Evolutionary conservation across 2,888 invertebrate genomes (phyloP), one percentile per base, ranked within the genome.

Genomic region (Hyppa rectilinea): DNA sequence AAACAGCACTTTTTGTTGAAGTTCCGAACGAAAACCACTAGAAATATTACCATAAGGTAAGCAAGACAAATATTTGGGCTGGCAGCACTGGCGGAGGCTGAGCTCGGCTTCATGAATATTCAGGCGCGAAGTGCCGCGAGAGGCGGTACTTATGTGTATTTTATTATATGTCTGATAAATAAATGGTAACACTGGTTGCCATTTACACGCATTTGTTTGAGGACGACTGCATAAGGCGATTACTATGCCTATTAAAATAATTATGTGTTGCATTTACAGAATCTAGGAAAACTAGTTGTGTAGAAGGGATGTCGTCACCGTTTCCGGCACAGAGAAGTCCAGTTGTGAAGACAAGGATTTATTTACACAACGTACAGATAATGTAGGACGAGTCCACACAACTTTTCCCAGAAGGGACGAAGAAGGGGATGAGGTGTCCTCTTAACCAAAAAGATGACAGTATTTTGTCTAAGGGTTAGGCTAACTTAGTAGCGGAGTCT

Each of bases 31-130:
- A 75, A 72, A 80, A 71, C 75, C 76, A 71, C 80, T 75, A 84
- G 73, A 84, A 84, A 81, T 84, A 85, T 85, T 80, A 78, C 71
- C 80, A 76, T 75, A 80, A 84, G 82, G 84, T 84, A 82, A 81
- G 82, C 74, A 76, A 74, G 69, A 36, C 77, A 79, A 82, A 85
- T 84, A 82, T 85, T 85, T 78, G 74, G 34, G 67, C 29, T 77
- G 75, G 84, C 75, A 80, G 76, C 74, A 71, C 80, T 47, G 83
- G 67, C 64, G 71, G 52, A 62, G 82, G 83, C 82, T 79, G 80
- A 82, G 67, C 62, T 47, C 63, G 40, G 43, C 45, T 67, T 80
- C 73, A 85, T 85, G 86, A 85, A 85, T 85, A 85, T 85, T 81
- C 84, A 85, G 67, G 40, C 56, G 71, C 14, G 36, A 58, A 75